These are phyloP conservation scores for Pampusana beccarii DNA, from an alignment of 2,113 vertebrate genomes.

Conservation along the genomic window DNA sequence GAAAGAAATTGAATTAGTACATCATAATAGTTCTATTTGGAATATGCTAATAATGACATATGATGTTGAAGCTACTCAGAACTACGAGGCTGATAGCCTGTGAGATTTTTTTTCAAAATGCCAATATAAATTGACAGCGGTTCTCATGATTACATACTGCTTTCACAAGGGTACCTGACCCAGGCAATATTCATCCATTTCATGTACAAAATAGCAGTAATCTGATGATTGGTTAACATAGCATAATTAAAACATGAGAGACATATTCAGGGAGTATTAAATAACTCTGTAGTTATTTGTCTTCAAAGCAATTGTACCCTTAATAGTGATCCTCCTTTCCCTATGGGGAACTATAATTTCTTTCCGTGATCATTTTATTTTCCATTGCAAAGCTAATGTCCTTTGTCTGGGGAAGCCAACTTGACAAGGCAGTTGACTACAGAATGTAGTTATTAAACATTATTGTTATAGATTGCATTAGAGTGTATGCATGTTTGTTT, in stretches of 20 bases:
- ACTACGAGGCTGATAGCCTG: neutral
- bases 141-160: neutral
- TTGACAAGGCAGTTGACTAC: neutral
- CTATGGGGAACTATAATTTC: neutral
- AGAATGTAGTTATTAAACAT: neutral
- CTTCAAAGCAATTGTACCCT: neutral
- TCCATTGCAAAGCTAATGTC: neutral
- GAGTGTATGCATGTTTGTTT: neutral
- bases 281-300: neutral
- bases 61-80: neutral
- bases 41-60: neutral
- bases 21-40: neutral
- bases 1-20: neutral
- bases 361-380: neutral
- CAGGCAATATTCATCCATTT: neutral
- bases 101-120: neutral
- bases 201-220: neutral
- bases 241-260: neutral
- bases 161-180: neutral
- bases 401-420: neutral
- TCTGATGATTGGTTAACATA: neutral
- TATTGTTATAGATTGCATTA: neutral
- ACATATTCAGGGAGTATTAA: conserved; percentile 4
- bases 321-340: neutral
- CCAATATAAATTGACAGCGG: neutral